Evolutionary conservation across 2,797 vertebrate species (phyloP), one percentile per base, ranked within the genome.

Genomic region (Ctenosaura bakeri): DNA sequence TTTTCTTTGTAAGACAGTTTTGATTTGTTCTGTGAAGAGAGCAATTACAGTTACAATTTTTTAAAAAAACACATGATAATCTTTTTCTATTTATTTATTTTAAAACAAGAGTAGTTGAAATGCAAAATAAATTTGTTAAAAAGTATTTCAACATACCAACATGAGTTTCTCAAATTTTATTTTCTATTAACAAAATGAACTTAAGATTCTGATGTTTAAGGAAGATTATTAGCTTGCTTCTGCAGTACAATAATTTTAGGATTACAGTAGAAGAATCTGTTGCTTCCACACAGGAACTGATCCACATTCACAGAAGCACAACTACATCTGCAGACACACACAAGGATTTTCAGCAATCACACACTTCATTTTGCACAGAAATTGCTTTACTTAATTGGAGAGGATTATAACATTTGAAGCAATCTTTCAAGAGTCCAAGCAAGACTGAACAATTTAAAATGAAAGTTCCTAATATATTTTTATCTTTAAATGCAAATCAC

Each of bases 161-260:
- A 66, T 62, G 52, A 42, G 7, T 2, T 46, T 29, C 38, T 83
- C 38, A 74, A 42, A 89, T 66, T 6, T 18, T 38, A 83, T 9
- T 82, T 87, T 77, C 74, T 35, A 83, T 54, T 66, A 52, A 38
- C 71, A 83, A 83, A 90, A 87, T 54, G 5, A 76, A 22, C n/a
- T 16, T 16, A 56, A 83, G 26, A 46, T 3, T 87, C 56, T 52
- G 18, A 42, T 66, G 2, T 22, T 87, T 77, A 66, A 83, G 29
- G 54, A 94, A 89, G 0, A 20, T 64, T 22, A 64, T 87, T 6
- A 20, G 59, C 7, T 46, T 74, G 52, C 52, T 46, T 50, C n/a
- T 7, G 5, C 3, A 35, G 6, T 38, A 64, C 56, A 87, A 62
- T 87, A 77, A 16, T 76, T 5, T 89, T 50, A 0, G 32, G 76